Conservation (phyloP, 2,888 invertebrate genomes). For the Zaprionus bogoriensis region DNA sequence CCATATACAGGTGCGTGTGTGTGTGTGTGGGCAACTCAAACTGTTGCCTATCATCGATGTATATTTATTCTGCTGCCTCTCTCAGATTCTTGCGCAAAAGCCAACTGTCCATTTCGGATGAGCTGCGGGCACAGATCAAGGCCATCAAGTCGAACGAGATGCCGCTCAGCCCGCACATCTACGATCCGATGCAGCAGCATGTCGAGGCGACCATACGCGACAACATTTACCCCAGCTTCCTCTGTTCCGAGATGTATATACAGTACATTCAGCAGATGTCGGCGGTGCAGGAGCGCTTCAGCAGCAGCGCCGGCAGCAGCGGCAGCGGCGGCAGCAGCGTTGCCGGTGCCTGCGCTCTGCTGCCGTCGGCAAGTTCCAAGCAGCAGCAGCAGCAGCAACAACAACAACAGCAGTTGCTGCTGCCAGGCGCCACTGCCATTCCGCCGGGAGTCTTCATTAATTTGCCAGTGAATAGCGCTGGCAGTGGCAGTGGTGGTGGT, state of each 20-base stretch:
- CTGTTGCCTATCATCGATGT: too few species aligned
- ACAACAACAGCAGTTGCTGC: conserved; percentile 14
- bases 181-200: conserved; percentile 92
- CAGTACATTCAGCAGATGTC: conserved; percentile 89
- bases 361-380: conserved; percentile 50
- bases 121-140: conserved; percentile 90
- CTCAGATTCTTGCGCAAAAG: conserved; percentile 91
- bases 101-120: conserved; percentile 91
- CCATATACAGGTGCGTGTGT: conserved; percentile 88
- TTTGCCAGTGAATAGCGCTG: conserved; percentile 63
- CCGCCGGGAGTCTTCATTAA: conserved; percentile 74
- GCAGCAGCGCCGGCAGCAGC: conserved; percentile 77
- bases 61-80: too few species aligned
- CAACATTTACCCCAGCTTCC: conserved; percentile 95
- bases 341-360: conserved; percentile 59
- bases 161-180: conserved; percentile 89
- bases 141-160: conserved; percentile 88
- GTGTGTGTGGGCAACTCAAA: too few species aligned
- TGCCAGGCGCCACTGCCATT: conserved; percentile 8
- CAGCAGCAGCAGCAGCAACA: conserved; percentile 31
- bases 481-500: conserved; percentile 4
- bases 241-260: conserved; percentile 96
- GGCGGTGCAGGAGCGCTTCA: conserved; percentile 83
- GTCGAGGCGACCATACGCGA: conserved; percentile 91
- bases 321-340: conserved; percentile 71